Conservation (phyloP, 2,888 invertebrate species). For the Myopa tessellatipennis region DNA sequence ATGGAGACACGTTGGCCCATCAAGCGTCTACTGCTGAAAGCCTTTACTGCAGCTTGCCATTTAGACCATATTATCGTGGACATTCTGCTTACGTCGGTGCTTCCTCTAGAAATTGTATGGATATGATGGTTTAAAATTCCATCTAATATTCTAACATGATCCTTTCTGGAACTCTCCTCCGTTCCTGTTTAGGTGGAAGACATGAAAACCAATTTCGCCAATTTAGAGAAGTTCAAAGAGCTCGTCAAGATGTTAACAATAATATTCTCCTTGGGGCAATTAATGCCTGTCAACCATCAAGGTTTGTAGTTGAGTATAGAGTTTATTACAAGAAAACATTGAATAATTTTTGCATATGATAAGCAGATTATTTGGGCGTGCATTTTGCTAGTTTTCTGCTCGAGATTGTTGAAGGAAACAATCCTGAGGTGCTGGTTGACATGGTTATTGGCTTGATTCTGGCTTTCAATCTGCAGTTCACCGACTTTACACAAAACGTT, state of each 20-base stretch:
- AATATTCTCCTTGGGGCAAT: constrained; percentile 91
- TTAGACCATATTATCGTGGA: constrained; percentile 84
- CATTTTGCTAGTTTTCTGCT: constrained; percentile 85
- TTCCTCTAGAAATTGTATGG: constrained; percentile 91
- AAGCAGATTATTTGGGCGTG: constrained; percentile 83
- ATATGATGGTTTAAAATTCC: constrained; percentile 59
- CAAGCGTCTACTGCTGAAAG: constrained; percentile 82
- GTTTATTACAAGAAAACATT: not conserved
- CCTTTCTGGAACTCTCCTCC: not conserved
- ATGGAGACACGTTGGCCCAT: constrained; percentile 94
- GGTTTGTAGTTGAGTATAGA: constrained; percentile 70
- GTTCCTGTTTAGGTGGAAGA: constrained; percentile 70
- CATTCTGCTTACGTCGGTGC: constrained; percentile 85
- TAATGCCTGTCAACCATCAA: constrained; percentile 88
- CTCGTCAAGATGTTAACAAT: constrained; percentile 86
- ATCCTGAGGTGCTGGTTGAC: constrained; percentile 87
- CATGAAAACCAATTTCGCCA: constrained; percentile 82
- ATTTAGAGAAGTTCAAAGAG: constrained; percentile 83
- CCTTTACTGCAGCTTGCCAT: constrained; percentile 89
- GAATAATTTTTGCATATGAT: too few relatives aligned
- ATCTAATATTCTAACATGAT: too few relatives aligned
- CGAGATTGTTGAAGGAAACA: constrained; percentile 85
- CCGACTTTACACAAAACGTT: constrained; percentile 75
- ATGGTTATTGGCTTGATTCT: constrained; percentile 85
- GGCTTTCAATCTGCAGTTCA: constrained; percentile 91